Evolutionary conservation across 2,797 vertebrate genomes (phyloP), one percentile per base, ranked within the genome.

Genomic region (Kryptolebias ocellatus): DNA sequence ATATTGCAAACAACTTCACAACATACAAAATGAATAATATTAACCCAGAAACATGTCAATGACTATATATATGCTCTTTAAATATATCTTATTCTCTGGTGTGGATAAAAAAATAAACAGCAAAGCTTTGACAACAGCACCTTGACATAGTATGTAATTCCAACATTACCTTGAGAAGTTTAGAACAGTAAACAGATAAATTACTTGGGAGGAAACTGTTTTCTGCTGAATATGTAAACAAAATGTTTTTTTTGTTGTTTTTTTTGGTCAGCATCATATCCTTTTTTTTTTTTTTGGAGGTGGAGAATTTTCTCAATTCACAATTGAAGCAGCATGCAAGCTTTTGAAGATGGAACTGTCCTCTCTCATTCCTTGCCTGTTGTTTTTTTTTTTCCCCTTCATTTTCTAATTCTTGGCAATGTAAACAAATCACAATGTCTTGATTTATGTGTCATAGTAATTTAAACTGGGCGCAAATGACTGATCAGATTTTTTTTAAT

Each of bases 261-360:
- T 74, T 75, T 98, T 96, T 96, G 95, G 95, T 99, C 95, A 94
- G 93, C 93, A 94, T 92, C 84, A 65, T 90, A 89, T 92, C 83
- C 87, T 92, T 95, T 92, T 95, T 89, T 79, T 87, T 92, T 95
- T 89, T 80, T 86, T 81, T 80, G 77, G 87, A 75, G 83, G 95
- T 97, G 96, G 95, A 99, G 95, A 95, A 95, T 95, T 97, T 95
- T 18, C 94, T 98, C 92, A 94, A 96, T 96, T 97, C 96, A 99
- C 97, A 96, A 98, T 95, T 96, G 96, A 99, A 99, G 97, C 97
- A 98, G 97, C 98, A 99, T 99, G 98, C 98, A 98, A 95, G 95
- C 95, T 94, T 95, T 95, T 94, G 94, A 93, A 87, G 89, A 93
- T 93, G 90, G 90, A 93, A 89, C 88, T 88, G 87, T 92, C 89